Evolutionary conservation across 53 echinoderm and acorn worm genomes (phyloP).

Genomic region (Stichopus horrens): DNA sequence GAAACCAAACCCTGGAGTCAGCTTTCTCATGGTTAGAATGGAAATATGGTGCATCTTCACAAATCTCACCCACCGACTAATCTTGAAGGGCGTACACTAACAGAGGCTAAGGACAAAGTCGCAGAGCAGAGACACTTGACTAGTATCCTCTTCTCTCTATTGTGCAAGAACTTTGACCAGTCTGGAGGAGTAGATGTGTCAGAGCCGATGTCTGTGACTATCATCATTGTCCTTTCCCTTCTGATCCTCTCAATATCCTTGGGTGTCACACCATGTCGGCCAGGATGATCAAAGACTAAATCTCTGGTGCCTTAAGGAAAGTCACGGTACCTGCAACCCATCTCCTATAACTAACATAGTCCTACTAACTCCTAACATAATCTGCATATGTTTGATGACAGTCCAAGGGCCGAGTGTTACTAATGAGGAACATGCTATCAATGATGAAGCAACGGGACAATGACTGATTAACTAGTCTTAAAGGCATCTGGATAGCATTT

Average conservation of each 20-base stretch:
- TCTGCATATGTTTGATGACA: conserved; percentile 48
- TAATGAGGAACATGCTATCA: conserved; percentile 51
- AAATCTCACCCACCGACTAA: no score
- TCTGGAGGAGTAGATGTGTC: background rate
- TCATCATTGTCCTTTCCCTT: background rate
- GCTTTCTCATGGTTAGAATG: no score
- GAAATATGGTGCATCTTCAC: no score
- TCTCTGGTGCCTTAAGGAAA: conserved; percentile 30
- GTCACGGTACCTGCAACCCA: conserved; percentile 36
- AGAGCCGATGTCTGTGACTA: background rate
- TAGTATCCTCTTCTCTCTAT: conserved; percentile 28
- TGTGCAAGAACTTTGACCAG: conserved; percentile 24
- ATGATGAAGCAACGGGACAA: conserved; percentile 26
- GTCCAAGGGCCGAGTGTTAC: conserved; percentile 40
- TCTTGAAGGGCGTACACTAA: no score
- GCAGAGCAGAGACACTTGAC: conserved; percentile 15
- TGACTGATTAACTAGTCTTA: background rate
- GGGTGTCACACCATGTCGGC: conserved; percentile 45
- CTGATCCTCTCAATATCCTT: conserved; percentile 46
- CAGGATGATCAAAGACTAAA: conserved; percentile 18
- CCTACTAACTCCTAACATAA: conserved; percentile 32
- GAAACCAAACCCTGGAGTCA: no score
- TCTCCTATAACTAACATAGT: no score
- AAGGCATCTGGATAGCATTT: conserved; percentile 22
- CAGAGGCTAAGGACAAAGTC: background rate